Conservation (phyloP, 2,113 vertebrate genomes). For the Embiotoca jacksoni region DNA sequence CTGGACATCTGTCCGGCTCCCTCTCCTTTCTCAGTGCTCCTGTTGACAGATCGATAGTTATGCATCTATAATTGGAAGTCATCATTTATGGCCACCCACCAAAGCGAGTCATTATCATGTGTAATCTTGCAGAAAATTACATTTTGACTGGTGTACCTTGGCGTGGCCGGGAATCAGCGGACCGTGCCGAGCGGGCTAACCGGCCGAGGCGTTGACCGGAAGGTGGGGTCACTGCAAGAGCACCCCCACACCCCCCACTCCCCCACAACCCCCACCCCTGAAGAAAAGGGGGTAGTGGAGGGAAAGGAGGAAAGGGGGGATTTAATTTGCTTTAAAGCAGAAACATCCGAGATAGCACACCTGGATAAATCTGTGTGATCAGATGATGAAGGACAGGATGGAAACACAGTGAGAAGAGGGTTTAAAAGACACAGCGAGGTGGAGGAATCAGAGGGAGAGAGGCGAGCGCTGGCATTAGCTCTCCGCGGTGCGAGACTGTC, state of each 20-base stretch:
- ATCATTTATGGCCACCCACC: constrained; percentile 81
- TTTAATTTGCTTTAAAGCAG: constrained; percentile 14
- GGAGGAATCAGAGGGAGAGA: constrained; percentile 1
- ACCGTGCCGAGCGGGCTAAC: constrained; percentile 47
- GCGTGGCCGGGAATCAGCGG: constrained; percentile 49
- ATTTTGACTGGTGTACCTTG: constrained; percentile 74
- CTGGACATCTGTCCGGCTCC: constrained; percentile 17
- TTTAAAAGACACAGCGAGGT: neutral
- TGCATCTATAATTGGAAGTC: constrained; percentile 85
- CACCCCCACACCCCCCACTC: neutral
- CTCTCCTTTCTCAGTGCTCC: constrained; percentile 37
- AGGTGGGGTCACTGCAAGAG: constrained; percentile 38
- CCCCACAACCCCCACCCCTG: too few relatives aligned
- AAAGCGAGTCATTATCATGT: constrained; percentile 87
- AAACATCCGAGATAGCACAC: constrained; percentile 6
- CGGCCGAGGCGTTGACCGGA: constrained; percentile 21
- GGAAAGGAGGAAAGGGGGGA: neutral
- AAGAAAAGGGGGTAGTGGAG: constrained; percentile 4
- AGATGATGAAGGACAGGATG: constrained; percentile 31
- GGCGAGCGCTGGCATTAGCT: neutral
- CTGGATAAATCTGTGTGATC: constrained; percentile 27
- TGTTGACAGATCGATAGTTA: constrained; percentile 84
- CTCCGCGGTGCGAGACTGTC: constrained; percentile 19
- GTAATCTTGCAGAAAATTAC: constrained; percentile 83
- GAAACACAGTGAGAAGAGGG: neutral